A percentile compares a stretch with the other conserved stretches of the same genome.
phyloP scores from a whole-genome alignment of 1,140 invertebrate genomes.

The Steinernema feltiae region DNA sequence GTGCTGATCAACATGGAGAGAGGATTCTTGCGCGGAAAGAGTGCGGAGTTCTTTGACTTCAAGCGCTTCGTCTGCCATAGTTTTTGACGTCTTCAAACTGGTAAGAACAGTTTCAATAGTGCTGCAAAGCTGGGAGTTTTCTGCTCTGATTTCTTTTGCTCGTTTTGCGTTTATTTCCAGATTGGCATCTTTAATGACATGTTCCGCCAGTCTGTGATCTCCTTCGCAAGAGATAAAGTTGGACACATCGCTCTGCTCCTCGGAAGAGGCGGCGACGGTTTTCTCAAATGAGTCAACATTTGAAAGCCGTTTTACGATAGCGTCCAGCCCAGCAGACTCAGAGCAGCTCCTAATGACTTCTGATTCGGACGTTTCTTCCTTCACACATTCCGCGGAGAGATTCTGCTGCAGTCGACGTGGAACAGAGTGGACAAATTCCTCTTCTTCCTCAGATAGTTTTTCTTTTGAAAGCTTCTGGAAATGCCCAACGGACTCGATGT shows the following conservation, averaged over 20 bases:
- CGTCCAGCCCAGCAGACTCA: neutral
- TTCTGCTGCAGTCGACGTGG: neutral
- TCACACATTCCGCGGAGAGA: neutral
- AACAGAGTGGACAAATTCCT: neutral
- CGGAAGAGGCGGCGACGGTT: neutral
- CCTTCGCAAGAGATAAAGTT: neutral
- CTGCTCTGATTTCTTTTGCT: neutral
- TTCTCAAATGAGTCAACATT: neutral
- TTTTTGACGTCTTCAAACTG: neutral
- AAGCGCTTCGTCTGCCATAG: neutral
- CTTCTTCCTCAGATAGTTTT: neutral
- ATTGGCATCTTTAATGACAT: neutral
- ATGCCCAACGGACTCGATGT: neutral
- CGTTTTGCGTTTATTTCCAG: neutral
- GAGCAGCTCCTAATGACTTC: neutral
- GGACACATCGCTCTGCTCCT: slow-evolving; percentile 16
- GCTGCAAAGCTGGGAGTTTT: neutral
- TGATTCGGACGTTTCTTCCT: neutral
- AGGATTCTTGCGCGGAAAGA: no score
- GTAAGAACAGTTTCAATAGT: neutral
- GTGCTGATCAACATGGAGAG: no score
- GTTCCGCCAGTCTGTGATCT: neutral
- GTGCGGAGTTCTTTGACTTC: neutral
- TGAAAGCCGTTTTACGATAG: neutral
- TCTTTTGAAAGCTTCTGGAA: neutral